Conservation (phyloP, 2,797 vertebrate genomes). For the Pseudochirops cupreus region DNA sequence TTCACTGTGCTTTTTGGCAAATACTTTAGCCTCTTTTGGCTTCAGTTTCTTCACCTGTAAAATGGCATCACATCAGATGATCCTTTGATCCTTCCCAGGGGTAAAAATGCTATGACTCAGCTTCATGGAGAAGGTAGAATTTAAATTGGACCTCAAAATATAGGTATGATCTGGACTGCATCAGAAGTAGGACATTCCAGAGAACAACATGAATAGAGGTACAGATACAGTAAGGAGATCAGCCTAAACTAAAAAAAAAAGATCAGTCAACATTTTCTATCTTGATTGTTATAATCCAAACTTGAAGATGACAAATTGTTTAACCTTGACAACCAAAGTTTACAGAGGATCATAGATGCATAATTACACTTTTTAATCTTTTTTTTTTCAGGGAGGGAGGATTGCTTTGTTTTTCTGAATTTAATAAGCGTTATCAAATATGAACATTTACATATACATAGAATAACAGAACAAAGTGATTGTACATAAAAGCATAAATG, state of each 20-base stretch:
- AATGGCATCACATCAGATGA: background rate
- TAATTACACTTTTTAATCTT: conserved; percentile 38
- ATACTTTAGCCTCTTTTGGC: background rate
- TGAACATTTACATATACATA: background rate
- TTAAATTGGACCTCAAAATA: background rate
- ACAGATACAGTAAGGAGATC: conserved; percentile 29
- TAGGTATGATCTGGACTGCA: background rate
- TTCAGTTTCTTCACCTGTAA: background rate
- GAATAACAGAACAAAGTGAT: background rate
- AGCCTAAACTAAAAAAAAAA: background rate
- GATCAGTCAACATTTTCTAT: conserved; percentile 47
- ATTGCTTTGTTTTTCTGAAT: background rate
- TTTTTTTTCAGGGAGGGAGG: no score
- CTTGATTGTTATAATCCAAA: conserved; percentile 36
- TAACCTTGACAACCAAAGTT: conserved; percentile 19
- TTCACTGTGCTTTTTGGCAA: background rate
- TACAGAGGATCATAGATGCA: conserved; percentile 29
- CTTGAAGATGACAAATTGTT: background rate
- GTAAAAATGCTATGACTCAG: conserved; percentile 20
- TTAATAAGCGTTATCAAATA: background rate
- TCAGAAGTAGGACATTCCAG: background rate
- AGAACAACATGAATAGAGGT: conserved; percentile 10
- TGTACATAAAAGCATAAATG: background rate
- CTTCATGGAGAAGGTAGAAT: conserved; percentile 25
- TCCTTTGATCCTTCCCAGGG: no score